Evolutionary conservation across 2,113 vertebrate genomes (phyloP).

Genomic region (Leiothrix lutea): DNA sequence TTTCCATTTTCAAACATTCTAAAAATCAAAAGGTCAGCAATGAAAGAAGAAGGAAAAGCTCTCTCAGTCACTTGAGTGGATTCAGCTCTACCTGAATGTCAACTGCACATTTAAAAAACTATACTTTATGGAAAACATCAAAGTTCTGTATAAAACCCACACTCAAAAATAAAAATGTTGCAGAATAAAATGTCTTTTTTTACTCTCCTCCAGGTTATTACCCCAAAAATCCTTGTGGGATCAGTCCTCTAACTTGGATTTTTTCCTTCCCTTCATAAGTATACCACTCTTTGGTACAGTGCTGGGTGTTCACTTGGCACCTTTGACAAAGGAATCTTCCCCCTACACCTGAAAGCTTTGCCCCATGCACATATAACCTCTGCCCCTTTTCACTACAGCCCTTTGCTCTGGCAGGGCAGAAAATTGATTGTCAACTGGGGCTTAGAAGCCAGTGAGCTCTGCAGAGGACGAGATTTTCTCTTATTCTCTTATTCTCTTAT

Average conservation of each 20-base stretch:
- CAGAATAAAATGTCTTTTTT: background rate
- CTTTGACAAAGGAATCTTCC: background rate
- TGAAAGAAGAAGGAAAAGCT: background rate
- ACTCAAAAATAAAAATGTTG: background rate
- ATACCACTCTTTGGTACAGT: background rate
- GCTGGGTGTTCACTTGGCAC: background rate
- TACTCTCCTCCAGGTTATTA: background rate
- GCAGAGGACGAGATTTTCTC: background rate
- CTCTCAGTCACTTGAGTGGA: background rate
- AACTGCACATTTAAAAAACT: background rate
- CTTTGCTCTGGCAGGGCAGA: background rate
- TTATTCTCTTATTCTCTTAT: background rate
- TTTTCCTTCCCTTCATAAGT: background rate
- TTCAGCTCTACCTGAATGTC: background rate
- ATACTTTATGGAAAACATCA: background rate
- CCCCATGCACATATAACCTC: background rate
- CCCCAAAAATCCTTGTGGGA: background rate
- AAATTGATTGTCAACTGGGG: background rate
- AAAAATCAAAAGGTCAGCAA: background rate
- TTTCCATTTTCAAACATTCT: background rate
- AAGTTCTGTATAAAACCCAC: background rate
- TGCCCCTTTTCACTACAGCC: rapidly evolving
- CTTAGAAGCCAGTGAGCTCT: background rate
- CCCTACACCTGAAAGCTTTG: background rate
- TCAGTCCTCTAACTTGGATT: background rate